A percentile compares a stretch with the other conserved stretches of the same genome.
Conservation (phyloP, 1,140 invertebrate species). For the Alviniconcha marisindica region DNA sequence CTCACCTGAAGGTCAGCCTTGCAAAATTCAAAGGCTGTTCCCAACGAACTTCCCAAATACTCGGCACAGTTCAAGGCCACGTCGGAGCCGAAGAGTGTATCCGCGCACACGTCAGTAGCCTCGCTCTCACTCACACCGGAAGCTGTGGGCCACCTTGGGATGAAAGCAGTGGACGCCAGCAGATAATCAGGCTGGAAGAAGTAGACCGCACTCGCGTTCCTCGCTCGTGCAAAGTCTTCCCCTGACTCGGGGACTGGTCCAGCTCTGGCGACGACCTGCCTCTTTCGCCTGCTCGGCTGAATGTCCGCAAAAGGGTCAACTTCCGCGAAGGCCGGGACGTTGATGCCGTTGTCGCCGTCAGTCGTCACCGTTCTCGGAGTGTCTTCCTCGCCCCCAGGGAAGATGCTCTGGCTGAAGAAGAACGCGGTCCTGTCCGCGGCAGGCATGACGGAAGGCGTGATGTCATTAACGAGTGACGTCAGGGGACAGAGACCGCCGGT, state of each 20-base stretch:
- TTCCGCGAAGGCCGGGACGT: neutral
- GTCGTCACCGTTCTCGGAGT: neutral
- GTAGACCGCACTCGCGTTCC: neutral
- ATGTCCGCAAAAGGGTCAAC: neutral
- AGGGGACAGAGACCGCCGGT: slow-evolving; percentile 31
- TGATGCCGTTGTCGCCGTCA: neutral
- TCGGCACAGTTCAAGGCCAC: slow-evolving; percentile 39
- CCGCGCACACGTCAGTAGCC: slow-evolving; percentile 34
- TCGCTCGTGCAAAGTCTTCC: neutral
- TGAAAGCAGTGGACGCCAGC: slow-evolving; percentile 21
- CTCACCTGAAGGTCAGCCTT: slow-evolving; percentile 39
- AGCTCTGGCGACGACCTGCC: neutral
- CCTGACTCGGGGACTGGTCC: neutral
- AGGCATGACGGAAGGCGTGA: slow-evolving; percentile 23
- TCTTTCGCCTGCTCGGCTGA: neutral
- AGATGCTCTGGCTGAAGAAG: slow-evolving; percentile 28
- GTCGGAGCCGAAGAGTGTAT: slow-evolving; percentile 27
- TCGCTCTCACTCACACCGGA: slow-evolving; percentile 37
- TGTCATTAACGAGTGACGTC: slow-evolving; percentile 28
- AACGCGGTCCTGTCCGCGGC: slow-evolving; percentile 27
- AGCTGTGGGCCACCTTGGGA: slow-evolving; percentile 22
- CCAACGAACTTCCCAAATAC: slow-evolving; percentile 29
- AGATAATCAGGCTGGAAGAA: slow-evolving; percentile 23
- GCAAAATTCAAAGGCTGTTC: slow-evolving; percentile 39
- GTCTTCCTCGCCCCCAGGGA: slow-evolving; percentile 29